Percentiles rank a stretch among this genome's conserved stretches.
These are phyloP conservation scores for Laticauda colubrina DNA, from an alignment of 2,113 vertebrate genomes.

Conservation along the genomic window DNA sequence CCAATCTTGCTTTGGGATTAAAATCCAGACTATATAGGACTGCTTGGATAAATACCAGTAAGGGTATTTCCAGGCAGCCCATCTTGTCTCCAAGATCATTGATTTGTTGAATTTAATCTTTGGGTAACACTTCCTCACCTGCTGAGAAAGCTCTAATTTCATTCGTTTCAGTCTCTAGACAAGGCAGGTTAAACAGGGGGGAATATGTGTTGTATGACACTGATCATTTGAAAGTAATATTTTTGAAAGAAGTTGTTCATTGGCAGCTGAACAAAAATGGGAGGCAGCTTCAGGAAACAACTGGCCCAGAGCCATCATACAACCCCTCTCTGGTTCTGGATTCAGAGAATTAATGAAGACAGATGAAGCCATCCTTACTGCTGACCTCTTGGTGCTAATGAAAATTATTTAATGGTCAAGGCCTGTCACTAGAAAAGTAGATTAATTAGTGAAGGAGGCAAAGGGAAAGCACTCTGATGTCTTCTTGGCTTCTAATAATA, in stretches of 20 bases:
- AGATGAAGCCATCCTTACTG: slow-evolving; percentile 47
- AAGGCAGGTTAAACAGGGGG: neutral
- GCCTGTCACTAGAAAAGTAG: slow-evolving; percentile 25
- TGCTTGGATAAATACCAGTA: neutral
- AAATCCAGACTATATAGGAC: neutral
- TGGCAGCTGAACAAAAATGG: neutral
- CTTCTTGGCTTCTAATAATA: slow-evolving; percentile 51
- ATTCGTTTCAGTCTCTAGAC: neutral
- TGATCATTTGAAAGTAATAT: neutral
- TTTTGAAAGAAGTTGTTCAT: neutral
- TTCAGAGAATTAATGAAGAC: slow-evolving; percentile 56
- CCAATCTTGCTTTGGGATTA: neutral
- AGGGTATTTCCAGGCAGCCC: neutral
- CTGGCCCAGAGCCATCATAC: slow-evolving; percentile 24
- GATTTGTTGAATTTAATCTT: neutral
- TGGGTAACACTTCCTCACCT: neutral
- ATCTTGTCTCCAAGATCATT: neutral
- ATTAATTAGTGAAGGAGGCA: slow-evolving; percentile 57
- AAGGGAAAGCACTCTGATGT: slow-evolving; percentile 27
- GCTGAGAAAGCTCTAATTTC: neutral
- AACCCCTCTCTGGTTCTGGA: slow-evolving; percentile 24
- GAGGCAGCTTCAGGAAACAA: neutral
- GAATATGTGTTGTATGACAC: neutral
- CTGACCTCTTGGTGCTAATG: slow-evolving; percentile 47
- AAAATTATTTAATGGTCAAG: slow-evolving; percentile 60